Percentiles rank a stretch among this genome's conserved stretches.
phyloP scores from a whole-genome alignment of 1,140 invertebrate species.

The Drosophila paulistorum region DNA sequence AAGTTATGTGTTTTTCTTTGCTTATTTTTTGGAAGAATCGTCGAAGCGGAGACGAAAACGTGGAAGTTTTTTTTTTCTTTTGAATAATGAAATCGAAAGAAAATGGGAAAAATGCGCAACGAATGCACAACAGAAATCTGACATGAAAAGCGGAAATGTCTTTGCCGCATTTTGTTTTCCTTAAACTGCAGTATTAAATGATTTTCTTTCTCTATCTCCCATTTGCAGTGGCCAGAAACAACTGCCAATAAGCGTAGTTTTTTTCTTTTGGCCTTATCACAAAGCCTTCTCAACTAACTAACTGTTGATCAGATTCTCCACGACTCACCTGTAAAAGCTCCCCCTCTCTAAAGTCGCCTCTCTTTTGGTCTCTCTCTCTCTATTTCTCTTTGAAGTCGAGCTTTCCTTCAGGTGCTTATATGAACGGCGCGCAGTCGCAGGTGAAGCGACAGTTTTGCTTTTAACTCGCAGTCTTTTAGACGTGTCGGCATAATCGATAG shows the following conservation, averaged over 20 bases:
- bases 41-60: constrained; percentile 47
- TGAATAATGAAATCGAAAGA: constrained; percentile 67
- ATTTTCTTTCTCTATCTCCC: constrained; percentile 19
- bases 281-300: constrained; percentile 29
- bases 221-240: background rate
- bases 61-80: constrained; percentile 77
- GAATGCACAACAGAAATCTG: constrained; percentile 56
- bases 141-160: constrained; percentile 76
- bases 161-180: constrained; percentile 59
- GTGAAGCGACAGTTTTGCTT: constrained; percentile 60
- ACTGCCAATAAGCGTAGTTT: constrained; percentile 32
- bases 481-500: constrained; percentile 29
- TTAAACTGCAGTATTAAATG: constrained; percentile 49
- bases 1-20: constrained; percentile 45
- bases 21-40: constrained; percentile 51
- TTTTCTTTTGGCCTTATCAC: constrained; percentile 37
- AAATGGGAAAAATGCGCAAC: constrained; percentile 54
- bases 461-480: constrained; percentile 53
- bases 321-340: constrained; percentile 17
- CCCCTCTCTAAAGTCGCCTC: background rate
- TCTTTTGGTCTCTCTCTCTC: constrained; percentile 8
- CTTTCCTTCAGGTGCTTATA: constrained; percentile 59
- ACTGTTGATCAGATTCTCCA: constrained; percentile 44
- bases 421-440: constrained; percentile 54
- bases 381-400: background rate